Percentiles rank a stretch among this genome's conserved stretches.
Conservation (phyloP, 2,113 vertebrate species). For the Zapornia atra region DNA sequence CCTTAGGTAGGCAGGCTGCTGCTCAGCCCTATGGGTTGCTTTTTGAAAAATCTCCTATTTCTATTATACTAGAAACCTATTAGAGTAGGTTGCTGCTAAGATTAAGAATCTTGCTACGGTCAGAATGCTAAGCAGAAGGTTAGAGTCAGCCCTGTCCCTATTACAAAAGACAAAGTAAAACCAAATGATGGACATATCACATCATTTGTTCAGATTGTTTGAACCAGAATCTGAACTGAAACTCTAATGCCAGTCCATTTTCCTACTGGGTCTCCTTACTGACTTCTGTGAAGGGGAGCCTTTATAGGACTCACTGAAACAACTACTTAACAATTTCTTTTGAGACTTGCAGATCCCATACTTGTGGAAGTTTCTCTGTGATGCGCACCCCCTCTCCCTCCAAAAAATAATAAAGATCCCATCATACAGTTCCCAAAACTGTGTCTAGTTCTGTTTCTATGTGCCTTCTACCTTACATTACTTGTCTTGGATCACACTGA, state of each 20-base stretch:
- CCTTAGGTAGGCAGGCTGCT: background rate
- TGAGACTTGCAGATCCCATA: background rate
- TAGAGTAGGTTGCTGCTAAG: background rate
- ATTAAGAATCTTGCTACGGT: background rate
- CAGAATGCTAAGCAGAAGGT: background rate
- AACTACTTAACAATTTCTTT: background rate
- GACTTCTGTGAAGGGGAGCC: background rate
- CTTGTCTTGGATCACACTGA: background rate
- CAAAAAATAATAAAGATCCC: background rate
- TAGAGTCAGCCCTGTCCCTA: background rate
- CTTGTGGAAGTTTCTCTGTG: background rate
- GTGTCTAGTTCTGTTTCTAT: background rate
- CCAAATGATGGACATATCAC: background rate
- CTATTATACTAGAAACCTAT: background rate
- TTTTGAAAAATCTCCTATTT: background rate
- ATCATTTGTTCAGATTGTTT: background rate
- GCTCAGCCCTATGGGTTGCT: rapidly evolving
- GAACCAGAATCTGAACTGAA: background rate
- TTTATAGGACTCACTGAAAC: background rate
- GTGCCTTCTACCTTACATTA: background rate
- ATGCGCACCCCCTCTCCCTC: background rate
- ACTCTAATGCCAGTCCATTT: background rate
- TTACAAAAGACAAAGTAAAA: background rate
- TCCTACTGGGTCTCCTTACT: background rate
- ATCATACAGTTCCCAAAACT: background rate